Conservation (phyloP, 2,113 vertebrate genomes). For the Felis chaus region DNA sequence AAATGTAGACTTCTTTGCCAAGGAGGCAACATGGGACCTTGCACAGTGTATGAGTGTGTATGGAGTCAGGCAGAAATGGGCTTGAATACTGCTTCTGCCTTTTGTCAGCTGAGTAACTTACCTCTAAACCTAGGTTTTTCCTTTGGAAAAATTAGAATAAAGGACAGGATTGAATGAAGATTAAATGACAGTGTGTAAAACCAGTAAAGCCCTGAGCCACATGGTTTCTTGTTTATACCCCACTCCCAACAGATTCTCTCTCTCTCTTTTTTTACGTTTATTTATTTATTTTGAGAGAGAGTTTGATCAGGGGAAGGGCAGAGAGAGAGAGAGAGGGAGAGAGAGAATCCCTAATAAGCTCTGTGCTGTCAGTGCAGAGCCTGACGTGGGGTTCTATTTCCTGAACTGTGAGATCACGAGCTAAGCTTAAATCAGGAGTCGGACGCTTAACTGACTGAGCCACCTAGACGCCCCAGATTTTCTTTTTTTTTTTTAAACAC, state of each 20-base stretch:
- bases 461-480: not conserved
- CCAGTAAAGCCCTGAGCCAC: not conserved
- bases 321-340: not conserved
- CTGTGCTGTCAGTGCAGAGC: not conserved
- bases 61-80: not conserved
- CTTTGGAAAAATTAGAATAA: not conserved
- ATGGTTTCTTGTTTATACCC: not conserved
- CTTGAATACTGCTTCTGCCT: not conserved
- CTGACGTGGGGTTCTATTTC: fast-evolving
- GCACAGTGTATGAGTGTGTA: fast-evolving
- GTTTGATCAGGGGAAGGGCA: not conserved
- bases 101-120: not conserved
- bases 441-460: not conserved
- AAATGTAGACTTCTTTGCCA: not conserved
- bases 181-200: not conserved
- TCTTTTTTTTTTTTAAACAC: not conserved
- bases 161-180: not conserved
- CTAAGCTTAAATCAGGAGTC: not conserved
- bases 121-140: not conserved
- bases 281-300: not conserved
- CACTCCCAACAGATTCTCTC: not conserved
- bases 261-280: not conserved
- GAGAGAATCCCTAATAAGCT: not conserved
- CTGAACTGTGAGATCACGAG: not conserved
- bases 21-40: not conserved